Evolutionary conservation across 1,140 invertebrate genomes (phyloP).

Genomic region (Diachasma alloeum): DNA sequence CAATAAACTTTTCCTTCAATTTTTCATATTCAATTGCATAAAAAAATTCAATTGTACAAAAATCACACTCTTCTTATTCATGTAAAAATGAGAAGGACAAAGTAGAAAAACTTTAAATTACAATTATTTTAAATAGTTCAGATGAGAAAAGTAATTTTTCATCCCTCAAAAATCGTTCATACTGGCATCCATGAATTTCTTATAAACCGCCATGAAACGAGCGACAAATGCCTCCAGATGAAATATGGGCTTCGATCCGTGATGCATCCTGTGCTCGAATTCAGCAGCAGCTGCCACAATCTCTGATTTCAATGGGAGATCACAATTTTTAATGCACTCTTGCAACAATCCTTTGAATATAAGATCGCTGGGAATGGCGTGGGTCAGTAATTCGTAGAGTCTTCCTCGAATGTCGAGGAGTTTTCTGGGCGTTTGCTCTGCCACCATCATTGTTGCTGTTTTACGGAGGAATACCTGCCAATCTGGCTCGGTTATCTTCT

Average conservation of each 20-base stretch:
- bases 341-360: conserved; percentile 91
- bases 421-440: conserved; percentile 87
- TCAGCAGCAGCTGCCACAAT: conserved; percentile 85
- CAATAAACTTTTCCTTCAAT: too few relatives aligned
- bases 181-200: conserved; percentile 78
- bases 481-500: conserved; percentile 87
- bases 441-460: conserved; percentile 87
- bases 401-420: conserved; percentile 85
- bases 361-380: conserved; percentile 92
- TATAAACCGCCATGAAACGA: conserved; percentile 95
- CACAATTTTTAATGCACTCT: conserved; percentile 88
- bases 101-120: too few relatives aligned
- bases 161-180: conserved; percentile 53
- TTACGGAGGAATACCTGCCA: conserved; percentile 92
- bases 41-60: too few relatives aligned
- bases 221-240: conserved; percentile 97
- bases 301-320: conserved; percentile 86
- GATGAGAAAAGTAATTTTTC: background rate
- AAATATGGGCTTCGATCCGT: conserved; percentile 94
- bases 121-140: background rate
- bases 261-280: conserved; percentile 89
- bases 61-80: too few relatives aligned
- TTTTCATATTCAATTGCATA: too few relatives aligned
- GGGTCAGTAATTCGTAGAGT: conserved; percentile 92
- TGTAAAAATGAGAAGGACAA: too few relatives aligned